These are phyloP conservation scores for Bryconaethiops microstoma DNA, from an alignment of 2,797 vertebrate species.

Conservation along the genomic window DNA sequence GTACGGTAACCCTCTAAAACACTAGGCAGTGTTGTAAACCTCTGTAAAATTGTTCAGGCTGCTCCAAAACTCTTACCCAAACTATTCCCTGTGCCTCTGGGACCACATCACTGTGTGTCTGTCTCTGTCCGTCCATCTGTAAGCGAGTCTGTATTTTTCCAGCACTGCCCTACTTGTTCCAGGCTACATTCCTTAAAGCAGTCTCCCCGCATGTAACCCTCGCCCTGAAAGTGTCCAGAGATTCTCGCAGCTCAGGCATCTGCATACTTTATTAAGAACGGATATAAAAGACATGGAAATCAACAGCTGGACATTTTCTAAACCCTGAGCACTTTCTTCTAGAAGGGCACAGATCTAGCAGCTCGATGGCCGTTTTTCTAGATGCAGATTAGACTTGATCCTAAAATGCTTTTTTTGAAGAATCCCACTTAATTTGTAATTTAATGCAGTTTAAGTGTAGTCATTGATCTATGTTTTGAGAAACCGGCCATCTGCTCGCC, in stretches of 20 bases:
- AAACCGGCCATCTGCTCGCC: slow-evolving; percentile 10
- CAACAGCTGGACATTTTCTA: not conserved
- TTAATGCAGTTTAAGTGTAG: not conserved
- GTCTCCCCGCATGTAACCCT: slow-evolving; percentile 70
- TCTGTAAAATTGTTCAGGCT: not conserved
- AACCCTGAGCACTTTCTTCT: not conserved
- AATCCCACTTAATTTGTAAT: not conserved
- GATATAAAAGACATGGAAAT: not conserved
- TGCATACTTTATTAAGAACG: slow-evolving; percentile 6
- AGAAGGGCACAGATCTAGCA: not conserved
- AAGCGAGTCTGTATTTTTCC: slow-evolving; percentile 57
- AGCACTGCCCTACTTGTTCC: slow-evolving; percentile 26
- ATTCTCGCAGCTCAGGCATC: not conserved
- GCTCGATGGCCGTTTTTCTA: not conserved
- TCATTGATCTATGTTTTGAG: not conserved
- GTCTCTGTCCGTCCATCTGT: slow-evolving; percentile 51
- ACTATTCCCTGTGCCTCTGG: slow-evolving; percentile 59
- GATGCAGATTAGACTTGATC: not conserved
- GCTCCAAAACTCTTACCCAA: slow-evolving; percentile 11
- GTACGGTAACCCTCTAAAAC: not conserved
- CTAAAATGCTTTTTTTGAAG: not conserved
- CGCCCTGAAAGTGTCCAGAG: slow-evolving; percentile 18
- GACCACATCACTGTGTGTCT: slow-evolving; percentile 72
- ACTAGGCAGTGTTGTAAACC: not conserved
- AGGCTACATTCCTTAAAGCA: slow-evolving; percentile 27